Percentiles rank a stretch among this genome's conserved stretches.
Conservation (phyloP, 2,888 invertebrate species). For the Oithona nana region DNA sequence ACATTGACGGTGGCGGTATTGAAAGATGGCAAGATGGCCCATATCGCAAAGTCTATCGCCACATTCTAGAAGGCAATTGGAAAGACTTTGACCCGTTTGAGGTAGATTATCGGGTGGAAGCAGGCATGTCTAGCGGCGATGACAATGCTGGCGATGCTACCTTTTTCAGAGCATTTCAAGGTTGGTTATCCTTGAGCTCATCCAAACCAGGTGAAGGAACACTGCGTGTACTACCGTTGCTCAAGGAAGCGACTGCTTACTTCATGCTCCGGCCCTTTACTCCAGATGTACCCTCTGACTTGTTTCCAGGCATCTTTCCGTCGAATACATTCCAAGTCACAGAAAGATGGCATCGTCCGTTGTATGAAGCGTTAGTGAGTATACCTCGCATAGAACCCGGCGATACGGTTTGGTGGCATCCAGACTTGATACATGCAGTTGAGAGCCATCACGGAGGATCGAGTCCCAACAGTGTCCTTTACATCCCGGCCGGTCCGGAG, state of each 20-base stretch:
- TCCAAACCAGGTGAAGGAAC: not conserved
- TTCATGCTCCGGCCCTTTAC: slow-evolving; percentile 6
- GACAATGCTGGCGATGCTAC: not conserved
- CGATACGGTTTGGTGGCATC: slow-evolving; percentile 14
- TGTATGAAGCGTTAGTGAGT: not conserved
- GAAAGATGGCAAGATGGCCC: slow-evolving; percentile 7
- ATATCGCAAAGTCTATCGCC: slow-evolving; percentile 3
- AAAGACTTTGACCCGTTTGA: slow-evolving; percentile 9
- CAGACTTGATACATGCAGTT: slow-evolving; percentile 1
- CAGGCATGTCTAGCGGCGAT: too few relatives aligned
- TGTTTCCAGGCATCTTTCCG: slow-evolving; percentile 5
- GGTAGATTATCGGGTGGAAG: slow-evolving; percentile 1
- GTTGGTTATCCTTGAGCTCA: not conserved
- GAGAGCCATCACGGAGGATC: not conserved
- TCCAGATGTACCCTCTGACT: not conserved
- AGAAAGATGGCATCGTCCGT: not conserved
- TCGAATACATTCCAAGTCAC: slow-evolving; percentile 5
- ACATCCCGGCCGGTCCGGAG: slow-evolving; percentile 3
- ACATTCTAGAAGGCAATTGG: not conserved
- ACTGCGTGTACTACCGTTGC: not conserved
- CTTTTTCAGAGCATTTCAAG: slow-evolving; percentile 6
- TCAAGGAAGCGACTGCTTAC: slow-evolving; percentile 10
- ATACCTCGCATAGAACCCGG: not conserved
- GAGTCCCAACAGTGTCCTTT: not conserved
- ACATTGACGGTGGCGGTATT: not conserved